Evolutionary conservation across 2,888 invertebrate genomes (phyloP).

Genomic region (Gibbula magus): DNA sequence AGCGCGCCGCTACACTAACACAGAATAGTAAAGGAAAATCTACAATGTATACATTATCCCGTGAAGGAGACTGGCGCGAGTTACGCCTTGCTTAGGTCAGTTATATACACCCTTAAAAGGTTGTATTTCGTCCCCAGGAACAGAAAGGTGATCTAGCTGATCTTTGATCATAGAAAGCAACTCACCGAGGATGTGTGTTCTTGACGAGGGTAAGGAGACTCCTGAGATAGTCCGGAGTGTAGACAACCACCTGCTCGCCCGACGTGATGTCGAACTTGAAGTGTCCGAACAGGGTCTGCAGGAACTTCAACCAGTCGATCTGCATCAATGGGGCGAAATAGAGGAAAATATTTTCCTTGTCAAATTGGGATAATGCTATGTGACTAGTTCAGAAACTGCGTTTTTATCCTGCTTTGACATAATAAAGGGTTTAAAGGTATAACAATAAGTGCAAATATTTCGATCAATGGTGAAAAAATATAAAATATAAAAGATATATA

Average conservation of each 20-base stretch:
- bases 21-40: no score
- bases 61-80: no score
- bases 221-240: conserved; percentile 38
- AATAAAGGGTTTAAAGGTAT: background rate
- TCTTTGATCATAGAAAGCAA: background rate
- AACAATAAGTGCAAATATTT: no score
- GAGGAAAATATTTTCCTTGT: background rate
- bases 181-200: conserved; percentile 17
- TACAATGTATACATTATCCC: no score
- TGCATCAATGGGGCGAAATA: conserved; percentile 7
- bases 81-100: no score
- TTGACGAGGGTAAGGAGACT: conserved; percentile 31
- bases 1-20: no score
- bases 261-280: conserved; percentile 22
- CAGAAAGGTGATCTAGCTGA: background rate
- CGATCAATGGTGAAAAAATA: no score
- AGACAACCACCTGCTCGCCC: conserved; percentile 39
- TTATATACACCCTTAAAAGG: background rate
- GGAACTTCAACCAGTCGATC: conserved; percentile 42
- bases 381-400: background rate
- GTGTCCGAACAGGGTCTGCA: conserved; percentile 25
- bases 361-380: background rate
- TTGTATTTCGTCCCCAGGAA: background rate
- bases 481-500: no score
- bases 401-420: background rate